phyloP scores from a whole-genome alignment of 2,888 invertebrate genomes.

The Chloromyia formosa region DNA sequence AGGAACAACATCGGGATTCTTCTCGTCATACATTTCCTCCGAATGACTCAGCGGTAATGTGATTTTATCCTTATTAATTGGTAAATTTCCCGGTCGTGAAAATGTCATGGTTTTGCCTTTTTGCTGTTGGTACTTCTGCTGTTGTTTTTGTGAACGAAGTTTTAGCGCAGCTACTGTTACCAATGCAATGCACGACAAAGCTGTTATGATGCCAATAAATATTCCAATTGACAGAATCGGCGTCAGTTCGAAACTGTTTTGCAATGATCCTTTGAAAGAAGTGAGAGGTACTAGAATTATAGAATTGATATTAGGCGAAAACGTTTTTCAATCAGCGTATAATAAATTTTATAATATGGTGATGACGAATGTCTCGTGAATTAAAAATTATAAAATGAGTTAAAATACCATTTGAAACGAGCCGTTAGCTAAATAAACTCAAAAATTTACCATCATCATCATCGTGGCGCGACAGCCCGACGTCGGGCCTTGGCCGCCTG shows the following conservation, averaged over 20 bases:
- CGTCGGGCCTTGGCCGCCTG: too few relatives aligned
- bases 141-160: conserved; percentile 62
- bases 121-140: conserved; percentile 62
- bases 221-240: conserved; percentile 66
- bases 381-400: too few relatives aligned
- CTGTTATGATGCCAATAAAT: conserved; percentile 64
- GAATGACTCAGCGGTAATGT: conserved; percentile 72
- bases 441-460: too few relatives aligned
- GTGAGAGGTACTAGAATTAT: conserved; percentile 58
- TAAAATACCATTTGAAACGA: too few relatives aligned
- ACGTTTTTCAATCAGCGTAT: not conserved
- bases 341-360: too few relatives aligned
- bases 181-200: conserved; percentile 63
- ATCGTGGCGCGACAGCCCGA: too few relatives aligned
- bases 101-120: conserved; percentile 60
- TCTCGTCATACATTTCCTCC: conserved; percentile 84
- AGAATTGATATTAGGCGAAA: not conserved
- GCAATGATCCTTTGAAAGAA: conserved; percentile 64
- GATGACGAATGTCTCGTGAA: too few relatives aligned
- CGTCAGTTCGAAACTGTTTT: conserved; percentile 67
- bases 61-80: conserved; percentile 74
- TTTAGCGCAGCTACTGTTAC: conserved; percentile 63
- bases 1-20: conserved; percentile 89
- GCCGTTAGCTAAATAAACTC: too few relatives aligned
- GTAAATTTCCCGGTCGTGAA: conserved; percentile 70